A percentile compares a stretch with the other conserved stretches of the same genome.
Evolutionary conservation across 1,140 invertebrate genomes (phyloP).

Genomic region (Micrasema minimum): DNA sequence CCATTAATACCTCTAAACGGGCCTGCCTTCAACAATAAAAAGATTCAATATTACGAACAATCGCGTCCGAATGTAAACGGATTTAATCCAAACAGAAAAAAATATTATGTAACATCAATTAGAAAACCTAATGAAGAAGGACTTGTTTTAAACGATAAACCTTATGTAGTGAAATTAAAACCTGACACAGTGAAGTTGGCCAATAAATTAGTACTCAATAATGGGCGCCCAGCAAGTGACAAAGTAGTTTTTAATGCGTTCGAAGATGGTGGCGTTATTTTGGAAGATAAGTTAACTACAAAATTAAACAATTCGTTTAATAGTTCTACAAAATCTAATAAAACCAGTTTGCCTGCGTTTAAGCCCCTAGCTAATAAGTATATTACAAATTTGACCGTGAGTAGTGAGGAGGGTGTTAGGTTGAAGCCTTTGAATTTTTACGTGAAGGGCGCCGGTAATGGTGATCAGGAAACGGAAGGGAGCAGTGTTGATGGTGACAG

Average conservation of each 20-base stretch:
- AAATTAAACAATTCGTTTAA: no score
- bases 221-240: no score
- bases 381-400: background rate
- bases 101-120: constrained; percentile 43
- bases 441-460: constrained; percentile 6
- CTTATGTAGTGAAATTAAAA: constrained; percentile 21
- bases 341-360: no score
- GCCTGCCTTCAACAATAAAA: constrained; percentile 20
- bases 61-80: constrained; percentile 31
- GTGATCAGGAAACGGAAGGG: background rate
- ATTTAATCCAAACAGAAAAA: constrained; percentile 42
- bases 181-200: constrained; percentile 17
- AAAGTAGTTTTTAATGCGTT: no score
- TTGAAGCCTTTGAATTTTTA: constrained; percentile 32
- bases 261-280: no score
- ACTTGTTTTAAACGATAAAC: constrained; percentile 39
- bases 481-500: constrained; percentile 8
- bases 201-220: no score
- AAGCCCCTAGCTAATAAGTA: background rate
- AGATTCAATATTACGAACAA: constrained; percentile 48
- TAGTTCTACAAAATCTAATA: no score
- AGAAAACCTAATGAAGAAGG: constrained; percentile 31
- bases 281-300: no score
- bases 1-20: constrained; percentile 44
- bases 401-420: background rate